Evolutionary conservation across 2,888 invertebrate species (phyloP).

Genomic region (Harpalus rufipes): DNA sequence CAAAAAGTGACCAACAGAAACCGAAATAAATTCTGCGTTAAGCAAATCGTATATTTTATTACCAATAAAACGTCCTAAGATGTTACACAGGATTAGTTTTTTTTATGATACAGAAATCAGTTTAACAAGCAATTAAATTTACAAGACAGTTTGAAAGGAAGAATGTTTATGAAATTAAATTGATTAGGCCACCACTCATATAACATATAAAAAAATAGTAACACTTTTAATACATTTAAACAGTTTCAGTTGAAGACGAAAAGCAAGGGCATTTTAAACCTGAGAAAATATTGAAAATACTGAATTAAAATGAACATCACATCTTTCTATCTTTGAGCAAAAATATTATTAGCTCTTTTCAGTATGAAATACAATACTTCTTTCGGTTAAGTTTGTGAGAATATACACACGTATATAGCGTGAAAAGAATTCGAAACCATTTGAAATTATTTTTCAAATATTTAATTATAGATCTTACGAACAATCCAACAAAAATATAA

Average conservation of each 20-base stretch:
- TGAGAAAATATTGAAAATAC: conserved; percentile 41
- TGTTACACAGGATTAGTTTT: conserved; percentile 65
- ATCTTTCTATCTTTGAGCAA: conserved; percentile 21
- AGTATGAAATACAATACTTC: conserved; percentile 52
- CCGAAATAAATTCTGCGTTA: conserved; percentile 68
- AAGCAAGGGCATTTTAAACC: conserved; percentile 38
- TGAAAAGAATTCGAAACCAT: conserved; percentile 27
- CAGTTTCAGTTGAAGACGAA: conserved; percentile 24
- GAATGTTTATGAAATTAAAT: conserved; percentile 24
- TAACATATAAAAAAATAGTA: conserved; percentile 49
- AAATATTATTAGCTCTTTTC: conserved; percentile 42
- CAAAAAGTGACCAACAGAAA: conserved; percentile 49
- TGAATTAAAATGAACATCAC: conserved; percentile 3
- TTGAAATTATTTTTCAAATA: conserved; percentile 3
- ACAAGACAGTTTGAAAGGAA: conserved; percentile 50
- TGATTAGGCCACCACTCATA: conserved; percentile 48
- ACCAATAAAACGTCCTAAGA: conserved; percentile 72
- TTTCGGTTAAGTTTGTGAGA: conserved; percentile 26
- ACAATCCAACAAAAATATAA: conserved; percentile 44
- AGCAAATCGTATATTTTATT: conserved; percentile 75
- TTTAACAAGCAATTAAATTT: conserved; percentile 60
- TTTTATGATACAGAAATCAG: conserved; percentile 65
- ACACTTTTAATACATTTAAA: conserved; percentile 41
- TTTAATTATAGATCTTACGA: conserved; percentile 6
- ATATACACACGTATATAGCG: conserved; percentile 38